Conservation (phyloP, 2,797 vertebrate genomes). For the Anniella stebbinsi region DNA sequence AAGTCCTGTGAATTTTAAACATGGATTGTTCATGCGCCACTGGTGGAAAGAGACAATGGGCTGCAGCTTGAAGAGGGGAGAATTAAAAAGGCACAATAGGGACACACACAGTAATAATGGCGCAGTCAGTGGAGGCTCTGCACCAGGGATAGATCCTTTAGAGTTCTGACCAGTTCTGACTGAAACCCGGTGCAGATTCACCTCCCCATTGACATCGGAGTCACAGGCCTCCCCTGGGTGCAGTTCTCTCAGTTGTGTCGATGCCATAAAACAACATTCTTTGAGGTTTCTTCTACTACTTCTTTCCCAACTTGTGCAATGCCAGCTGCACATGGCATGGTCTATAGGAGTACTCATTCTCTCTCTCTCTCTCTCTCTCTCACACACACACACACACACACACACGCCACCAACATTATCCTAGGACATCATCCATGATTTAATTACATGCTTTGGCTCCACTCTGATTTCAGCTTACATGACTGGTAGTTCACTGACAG, state of each 20-base stretch:
- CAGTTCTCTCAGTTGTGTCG: not conserved
- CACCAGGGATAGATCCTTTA: too few species aligned
- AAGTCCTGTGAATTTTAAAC: not conserved
- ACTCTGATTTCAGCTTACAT: conserved; percentile 76
- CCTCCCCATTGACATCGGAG: too few species aligned
- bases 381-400: too few species aligned
- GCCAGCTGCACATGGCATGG: conserved; percentile 34
- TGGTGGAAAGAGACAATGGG: not conserved
- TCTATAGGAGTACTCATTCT: conserved; percentile 37
- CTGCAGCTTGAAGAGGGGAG: not conserved
- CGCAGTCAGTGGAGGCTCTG: not conserved
- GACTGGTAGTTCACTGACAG: conserved; percentile 78
- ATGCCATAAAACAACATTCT: conserved; percentile 28
- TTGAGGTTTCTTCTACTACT: conserved; percentile 30
- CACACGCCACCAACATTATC: conserved; percentile 50
- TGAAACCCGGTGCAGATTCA: too few species aligned
- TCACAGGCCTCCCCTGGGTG: too few species aligned
- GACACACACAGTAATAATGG: not conserved
- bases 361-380: conserved; percentile 59
- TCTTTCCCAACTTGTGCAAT: conserved; percentile 34
- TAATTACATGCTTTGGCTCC: conserved; percentile 69
- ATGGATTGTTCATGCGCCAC: not conserved
- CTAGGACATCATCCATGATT: conserved; percentile 61
- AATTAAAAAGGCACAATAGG: not conserved
- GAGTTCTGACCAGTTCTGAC: too few species aligned